A percentile compares a stretch with the other conserved stretches of the same genome.
These are phyloP conservation scores for Azorinus chamasolen DNA, from an alignment of 2,888 invertebrate species.

Conservation along the genomic window DNA sequence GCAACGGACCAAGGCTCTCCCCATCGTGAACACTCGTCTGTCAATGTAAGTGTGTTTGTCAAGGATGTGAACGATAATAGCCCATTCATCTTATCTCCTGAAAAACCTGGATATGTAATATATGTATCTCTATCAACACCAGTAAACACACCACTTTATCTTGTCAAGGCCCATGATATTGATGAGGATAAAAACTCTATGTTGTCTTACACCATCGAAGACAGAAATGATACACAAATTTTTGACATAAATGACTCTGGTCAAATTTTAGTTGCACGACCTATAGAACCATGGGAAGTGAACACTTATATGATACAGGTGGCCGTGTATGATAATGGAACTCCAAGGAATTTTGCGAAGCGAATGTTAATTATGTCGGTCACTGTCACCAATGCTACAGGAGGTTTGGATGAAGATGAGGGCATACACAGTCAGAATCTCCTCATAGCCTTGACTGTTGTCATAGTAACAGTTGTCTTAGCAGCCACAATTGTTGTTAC, in stretches of 20 bases:
- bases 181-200: conserved; percentile 72
- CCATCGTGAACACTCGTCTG: conserved; percentile 56
- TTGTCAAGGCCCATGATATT: conserved; percentile 65
- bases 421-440: conserved; percentile 58
- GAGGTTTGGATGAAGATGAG: conserved; percentile 19
- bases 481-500: conserved; percentile 78
- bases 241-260: conserved; percentile 66
- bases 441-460: conserved; percentile 75
- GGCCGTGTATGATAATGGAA: conserved; percentile 66
- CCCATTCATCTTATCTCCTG: conserved; percentile 75
- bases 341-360: conserved; percentile 58
- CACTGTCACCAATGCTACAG: conserved; percentile 60
- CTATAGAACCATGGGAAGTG: conserved; percentile 51
- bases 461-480: conserved; percentile 77
- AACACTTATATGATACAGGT: conserved; percentile 62
- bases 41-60: conserved; percentile 66
- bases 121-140: conserved; percentile 52
- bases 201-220: conserved; percentile 67
- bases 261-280: conserved; percentile 59
- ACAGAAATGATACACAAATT: conserved; percentile 67
- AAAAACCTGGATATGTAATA: conserved; percentile 51
- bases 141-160: conserved; percentile 62
- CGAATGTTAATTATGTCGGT: conserved; percentile 63
- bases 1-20: conserved; percentile 80
- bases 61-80: conserved; percentile 69